Evolutionary conservation across 2,113 vertebrate genomes (phyloP).

Genomic region (Raja brachyura): DNA sequence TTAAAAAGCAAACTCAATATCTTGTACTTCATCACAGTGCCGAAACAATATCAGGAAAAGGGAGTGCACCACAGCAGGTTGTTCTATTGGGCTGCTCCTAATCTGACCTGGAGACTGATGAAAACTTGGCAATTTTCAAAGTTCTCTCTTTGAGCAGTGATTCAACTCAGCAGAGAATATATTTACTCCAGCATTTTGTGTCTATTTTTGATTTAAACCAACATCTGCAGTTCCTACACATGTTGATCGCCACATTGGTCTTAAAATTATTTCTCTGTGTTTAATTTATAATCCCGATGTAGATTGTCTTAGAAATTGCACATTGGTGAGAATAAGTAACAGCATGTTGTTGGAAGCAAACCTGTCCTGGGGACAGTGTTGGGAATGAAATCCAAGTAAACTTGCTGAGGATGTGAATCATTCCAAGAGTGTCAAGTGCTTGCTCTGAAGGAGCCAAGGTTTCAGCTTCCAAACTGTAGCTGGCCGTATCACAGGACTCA

Average conservation of each 20-base stretch:
- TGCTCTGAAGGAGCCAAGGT: not conserved
- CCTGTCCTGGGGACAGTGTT: not conserved
- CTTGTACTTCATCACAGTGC: too few species aligned
- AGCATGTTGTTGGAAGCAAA: not conserved
- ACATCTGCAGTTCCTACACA: not conserved
- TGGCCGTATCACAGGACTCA: not conserved
- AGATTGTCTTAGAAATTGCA: not conserved
- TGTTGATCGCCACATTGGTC: not conserved
- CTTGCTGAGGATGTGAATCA: not conserved
- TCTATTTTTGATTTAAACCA: too few species aligned
- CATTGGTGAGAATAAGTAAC: not conserved
- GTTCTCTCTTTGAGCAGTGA: not conserved
- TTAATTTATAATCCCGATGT: not conserved
- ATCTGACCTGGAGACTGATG: not conserved
- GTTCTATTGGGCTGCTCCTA: not conserved
- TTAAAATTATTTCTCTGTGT: not conserved
- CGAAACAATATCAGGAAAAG: not conserved
- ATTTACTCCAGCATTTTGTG: too few species aligned
- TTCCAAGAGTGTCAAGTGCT: not conserved
- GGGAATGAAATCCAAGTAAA: not conserved
- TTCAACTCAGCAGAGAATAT: not conserved
- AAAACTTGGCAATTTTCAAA: not conserved
- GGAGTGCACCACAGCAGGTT: not conserved
- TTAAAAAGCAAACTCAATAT: not conserved
- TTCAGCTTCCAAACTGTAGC: not conserved